phyloP scores from a whole-genome alignment of 2,797 vertebrate genomes.

The Bufotes viridis region DNA sequence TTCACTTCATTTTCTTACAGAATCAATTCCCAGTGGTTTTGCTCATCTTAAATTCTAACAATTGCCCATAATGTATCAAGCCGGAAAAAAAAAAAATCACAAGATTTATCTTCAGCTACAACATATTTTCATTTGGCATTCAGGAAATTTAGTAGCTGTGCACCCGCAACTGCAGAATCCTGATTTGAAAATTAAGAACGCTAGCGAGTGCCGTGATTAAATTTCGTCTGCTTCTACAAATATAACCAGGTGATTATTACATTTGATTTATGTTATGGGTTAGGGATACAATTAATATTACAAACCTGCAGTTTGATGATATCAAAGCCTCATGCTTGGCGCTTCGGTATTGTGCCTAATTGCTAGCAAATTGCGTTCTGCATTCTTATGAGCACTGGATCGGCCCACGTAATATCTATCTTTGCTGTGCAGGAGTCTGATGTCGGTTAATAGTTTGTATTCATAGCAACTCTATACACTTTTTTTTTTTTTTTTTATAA shows the following conservation, averaged over 20 bases:
- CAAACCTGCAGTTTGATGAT: conserved; percentile 4
- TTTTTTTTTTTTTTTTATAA: not conserved
- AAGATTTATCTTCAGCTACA: not conserved
- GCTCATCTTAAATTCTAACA: not conserved
- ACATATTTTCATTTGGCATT: conserved; percentile 13
- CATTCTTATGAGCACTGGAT: not conserved
- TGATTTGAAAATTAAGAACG: not conserved
- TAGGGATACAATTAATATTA: conserved; percentile 24
- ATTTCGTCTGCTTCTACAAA: not conserved
- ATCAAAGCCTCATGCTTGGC: not conserved
- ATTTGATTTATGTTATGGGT: conserved; percentile 13
- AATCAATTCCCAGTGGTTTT: conserved; percentile 25
- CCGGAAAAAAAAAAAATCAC: not conserved
- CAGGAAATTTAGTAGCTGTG: not conserved
- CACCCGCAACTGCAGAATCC: not conserved
- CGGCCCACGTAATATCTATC: not conserved
- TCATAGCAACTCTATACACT: not conserved
- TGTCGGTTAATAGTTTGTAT: not conserved
- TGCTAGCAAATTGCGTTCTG: conserved; percentile 15
- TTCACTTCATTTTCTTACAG: conserved; percentile 19
- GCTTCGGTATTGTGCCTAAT: not conserved
- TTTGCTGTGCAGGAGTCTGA: not conserved
- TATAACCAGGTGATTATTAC: conserved; percentile 7
- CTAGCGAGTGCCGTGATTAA: not conserved
- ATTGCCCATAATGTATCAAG: not conserved